phyloP scores from a whole-genome alignment of 2,888 invertebrate species.

The Apoda limacodes region DNA sequence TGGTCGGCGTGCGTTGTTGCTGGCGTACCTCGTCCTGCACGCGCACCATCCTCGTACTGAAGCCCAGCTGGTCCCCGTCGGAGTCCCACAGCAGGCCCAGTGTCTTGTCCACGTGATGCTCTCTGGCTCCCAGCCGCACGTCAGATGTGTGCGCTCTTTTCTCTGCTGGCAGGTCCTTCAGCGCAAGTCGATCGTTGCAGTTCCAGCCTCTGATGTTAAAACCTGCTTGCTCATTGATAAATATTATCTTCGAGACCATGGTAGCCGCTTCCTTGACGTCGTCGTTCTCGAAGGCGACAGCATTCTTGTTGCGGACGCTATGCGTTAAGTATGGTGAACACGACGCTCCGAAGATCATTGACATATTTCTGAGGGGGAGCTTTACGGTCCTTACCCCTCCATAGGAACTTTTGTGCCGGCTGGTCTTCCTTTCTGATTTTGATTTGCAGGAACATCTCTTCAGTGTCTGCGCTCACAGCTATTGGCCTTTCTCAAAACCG shows the following conservation, averaged over 20 bases:
- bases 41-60: slow-evolving; percentile 7
- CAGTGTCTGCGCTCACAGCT: slow-evolving; percentile 23
- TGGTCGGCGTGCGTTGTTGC: slow-evolving; percentile 11
- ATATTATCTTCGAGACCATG: slow-evolving; percentile 11
- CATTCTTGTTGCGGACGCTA: slow-evolving; percentile 17
- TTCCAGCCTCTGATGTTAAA: slow-evolving; percentile 11
- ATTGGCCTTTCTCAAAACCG: slow-evolving; percentile 29
- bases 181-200: slow-evolving; percentile 11
- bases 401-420: slow-evolving; percentile 8
- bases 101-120: slow-evolving; percentile 7
- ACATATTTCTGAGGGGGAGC: no score
- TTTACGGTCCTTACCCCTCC: background rate
- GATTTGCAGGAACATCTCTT: slow-evolving; percentile 17
- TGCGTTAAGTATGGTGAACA: slow-evolving; percentile 17
- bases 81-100: slow-evolving; percentile 13
- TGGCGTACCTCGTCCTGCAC: slow-evolving; percentile 2
- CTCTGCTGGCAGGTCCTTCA: slow-evolving; percentile 10
- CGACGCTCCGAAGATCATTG: slow-evolving; percentile 13
- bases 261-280: no score
- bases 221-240: no score
- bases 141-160: slow-evolving; percentile 6
- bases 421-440: slow-evolving; percentile 14
- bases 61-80: slow-evolving; percentile 6
- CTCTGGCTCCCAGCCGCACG: background rate
- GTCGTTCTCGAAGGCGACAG: background rate